These are phyloP conservation scores for human DNA, from an alignment of 2,113 vertebrate genomes.

Conservation along the genomic window DNA sequence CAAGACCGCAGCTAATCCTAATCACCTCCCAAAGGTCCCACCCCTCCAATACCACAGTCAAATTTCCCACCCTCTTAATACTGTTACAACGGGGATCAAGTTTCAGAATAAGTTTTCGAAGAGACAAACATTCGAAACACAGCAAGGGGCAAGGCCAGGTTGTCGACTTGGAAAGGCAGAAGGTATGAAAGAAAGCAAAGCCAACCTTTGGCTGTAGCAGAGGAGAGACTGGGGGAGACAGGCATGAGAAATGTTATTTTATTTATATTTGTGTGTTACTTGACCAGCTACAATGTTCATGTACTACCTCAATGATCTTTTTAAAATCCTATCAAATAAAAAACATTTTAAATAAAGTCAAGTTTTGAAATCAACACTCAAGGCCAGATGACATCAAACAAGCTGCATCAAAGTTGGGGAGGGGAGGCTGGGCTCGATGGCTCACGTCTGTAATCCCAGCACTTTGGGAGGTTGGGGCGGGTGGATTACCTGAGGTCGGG, in stretches of 20 bases:
- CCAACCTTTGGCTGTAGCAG: too few relatives aligned
- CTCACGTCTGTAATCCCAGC: too few relatives aligned
- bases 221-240: too few relatives aligned
- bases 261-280: background rate
- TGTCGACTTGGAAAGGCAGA: background rate
- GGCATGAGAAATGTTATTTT: rapidly evolving
- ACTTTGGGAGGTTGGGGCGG: too few relatives aligned
- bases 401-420: background rate
- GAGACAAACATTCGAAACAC: background rate
- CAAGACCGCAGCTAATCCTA: background rate
- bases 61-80: background rate
- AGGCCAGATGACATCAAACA: background rate
- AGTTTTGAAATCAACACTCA: background rate
- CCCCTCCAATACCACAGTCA: background rate
- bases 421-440: too few relatives aligned
- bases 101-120: background rate
- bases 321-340: background rate
- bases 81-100: background rate
- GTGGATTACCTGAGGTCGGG: too few relatives aligned
- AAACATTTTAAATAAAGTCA: background rate
- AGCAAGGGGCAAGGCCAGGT: background rate
- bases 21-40: background rate
- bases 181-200: background rate
- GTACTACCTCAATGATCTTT: background rate
- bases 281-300: background rate